Conservation (phyloP, 2,113 vertebrate species). For the Tychaedon coryphoeus region DNA sequence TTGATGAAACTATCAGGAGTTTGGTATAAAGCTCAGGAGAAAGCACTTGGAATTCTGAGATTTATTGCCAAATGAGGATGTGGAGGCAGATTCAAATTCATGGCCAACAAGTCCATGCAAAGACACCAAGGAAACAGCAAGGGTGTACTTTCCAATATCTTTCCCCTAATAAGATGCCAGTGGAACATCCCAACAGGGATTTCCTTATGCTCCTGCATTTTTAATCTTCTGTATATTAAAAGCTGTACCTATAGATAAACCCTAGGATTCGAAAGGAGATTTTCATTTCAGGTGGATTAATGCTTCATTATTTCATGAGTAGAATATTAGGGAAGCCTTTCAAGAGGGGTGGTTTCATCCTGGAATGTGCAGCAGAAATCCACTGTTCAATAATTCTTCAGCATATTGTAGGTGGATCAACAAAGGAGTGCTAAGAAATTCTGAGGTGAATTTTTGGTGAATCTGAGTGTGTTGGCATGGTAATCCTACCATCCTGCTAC, state of each 20-base stretch:
- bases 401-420: neutral
- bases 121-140: neutral
- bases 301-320: neutral
- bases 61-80: neutral
- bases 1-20: neutral
- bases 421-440: neutral
- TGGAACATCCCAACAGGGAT: neutral
- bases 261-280: neutral
- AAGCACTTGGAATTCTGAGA: neutral
- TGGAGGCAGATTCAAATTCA: neutral
- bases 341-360: neutral
- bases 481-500: neutral
- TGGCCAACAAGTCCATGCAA: neutral
- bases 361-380: neutral
- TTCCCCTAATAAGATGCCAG: neutral
- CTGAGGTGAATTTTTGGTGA: neutral
- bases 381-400: neutral
- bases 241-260: neutral
- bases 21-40: neutral
- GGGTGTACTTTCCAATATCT: neutral
- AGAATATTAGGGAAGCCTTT: neutral
- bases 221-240: neutral
- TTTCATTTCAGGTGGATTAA: neutral
- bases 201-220: neutral
- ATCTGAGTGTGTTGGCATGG: neutral